Conservation (phyloP, 2,113 vertebrate species). For the Crypturellus undulatus region DNA sequence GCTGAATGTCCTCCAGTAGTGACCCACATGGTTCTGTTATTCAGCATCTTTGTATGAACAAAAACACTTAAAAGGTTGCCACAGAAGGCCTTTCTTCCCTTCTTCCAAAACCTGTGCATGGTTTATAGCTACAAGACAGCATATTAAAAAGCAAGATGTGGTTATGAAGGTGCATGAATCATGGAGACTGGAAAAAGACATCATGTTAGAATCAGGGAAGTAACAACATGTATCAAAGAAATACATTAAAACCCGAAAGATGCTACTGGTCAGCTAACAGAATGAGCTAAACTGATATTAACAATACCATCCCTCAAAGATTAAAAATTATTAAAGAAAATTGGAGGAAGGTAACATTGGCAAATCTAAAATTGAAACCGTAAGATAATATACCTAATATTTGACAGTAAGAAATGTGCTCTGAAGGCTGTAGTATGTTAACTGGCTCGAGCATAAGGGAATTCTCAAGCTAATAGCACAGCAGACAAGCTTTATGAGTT, state of each 20-base stretch:
- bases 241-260: neutral
- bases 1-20: neutral
- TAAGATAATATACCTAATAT: neutral
- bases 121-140: neutral
- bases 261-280: neutral
- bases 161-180: neutral
- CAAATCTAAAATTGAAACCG: neutral
- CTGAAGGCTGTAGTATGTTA: neutral
- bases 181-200: neutral
- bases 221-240: neutral
- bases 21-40: neutral
- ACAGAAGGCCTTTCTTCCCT: rapidly evolving
- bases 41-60: neutral
- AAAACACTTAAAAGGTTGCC: rapidly evolving
- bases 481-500: neutral
- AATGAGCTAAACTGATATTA: neutral
- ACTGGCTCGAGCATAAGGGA: neutral
- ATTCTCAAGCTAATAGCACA: neutral
- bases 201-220: neutral
- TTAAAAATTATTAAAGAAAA: neutral
- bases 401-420: neutral
- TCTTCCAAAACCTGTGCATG: neutral
- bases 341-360: neutral
- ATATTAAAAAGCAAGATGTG: neutral
- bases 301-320: neutral